Evolutionary conservation across 2,888 invertebrate genomes (phyloP).

Genomic region (Leucophora obtusa): DNA sequence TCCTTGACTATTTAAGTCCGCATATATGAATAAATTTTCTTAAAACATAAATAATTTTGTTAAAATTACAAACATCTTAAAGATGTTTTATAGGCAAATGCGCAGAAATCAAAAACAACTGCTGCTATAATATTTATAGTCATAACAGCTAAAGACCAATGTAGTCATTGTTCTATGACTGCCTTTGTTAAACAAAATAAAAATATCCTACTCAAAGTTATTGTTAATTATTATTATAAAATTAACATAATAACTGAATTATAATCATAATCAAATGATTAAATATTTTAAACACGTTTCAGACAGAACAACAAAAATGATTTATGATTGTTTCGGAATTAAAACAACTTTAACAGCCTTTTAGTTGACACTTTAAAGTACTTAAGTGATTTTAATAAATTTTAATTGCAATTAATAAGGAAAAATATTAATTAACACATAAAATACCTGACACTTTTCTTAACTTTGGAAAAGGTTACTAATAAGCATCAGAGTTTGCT

Average conservation of each 20-base stretch:
- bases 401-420: not conserved
- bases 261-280: slow-evolving; percentile 24
- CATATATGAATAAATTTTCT: not conserved
- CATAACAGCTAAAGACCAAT: not conserved
- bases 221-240: not conserved
- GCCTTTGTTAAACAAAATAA: not conserved
- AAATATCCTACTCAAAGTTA: not conserved
- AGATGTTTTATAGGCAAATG: not conserved
- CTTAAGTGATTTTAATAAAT: not conserved
- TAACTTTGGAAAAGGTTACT: too few relatives aligned
- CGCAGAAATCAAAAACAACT: not conserved
- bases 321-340: slow-evolving; percentile 10
- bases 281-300: slow-evolving; percentile 40
- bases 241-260: not conserved
- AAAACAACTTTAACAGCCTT: not conserved
- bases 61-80: not conserved
- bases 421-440: too few relatives aligned
- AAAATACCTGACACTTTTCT: too few relatives aligned
- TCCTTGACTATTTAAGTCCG: not conserved
- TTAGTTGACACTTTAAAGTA: not conserved
- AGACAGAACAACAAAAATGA: slow-evolving; percentile 33
- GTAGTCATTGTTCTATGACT: not conserved
- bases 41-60: not conserved
- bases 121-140: not conserved
- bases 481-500: too few relatives aligned